Percentiles rank a stretch among this genome's conserved stretches.
phyloP scores from a whole-genome alignment of 2,797 vertebrate species.

The Xyrichtys novacula region DNA sequence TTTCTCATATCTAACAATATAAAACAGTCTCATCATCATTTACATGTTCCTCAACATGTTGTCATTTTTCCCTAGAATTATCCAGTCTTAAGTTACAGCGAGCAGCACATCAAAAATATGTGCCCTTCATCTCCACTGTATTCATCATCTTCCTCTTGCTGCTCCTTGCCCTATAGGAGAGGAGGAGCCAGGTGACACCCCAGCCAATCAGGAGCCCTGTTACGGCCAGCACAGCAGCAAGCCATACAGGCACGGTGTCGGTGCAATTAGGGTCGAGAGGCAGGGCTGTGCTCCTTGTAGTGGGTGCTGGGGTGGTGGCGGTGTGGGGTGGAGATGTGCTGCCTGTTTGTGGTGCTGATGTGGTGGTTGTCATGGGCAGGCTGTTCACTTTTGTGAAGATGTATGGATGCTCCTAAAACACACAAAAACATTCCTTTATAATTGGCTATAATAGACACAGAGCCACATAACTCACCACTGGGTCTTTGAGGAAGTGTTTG shows the following conservation, averaged over 20 bases:
- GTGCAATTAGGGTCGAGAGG: conserved; percentile 30
- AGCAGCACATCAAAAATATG: conserved; percentile 66
- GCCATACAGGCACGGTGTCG: conserved; percentile 81
- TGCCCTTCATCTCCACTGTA: conserved; percentile 46
- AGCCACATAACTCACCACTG: conserved; percentile 12
- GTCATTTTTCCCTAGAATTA: background rate
- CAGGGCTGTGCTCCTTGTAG: background rate
- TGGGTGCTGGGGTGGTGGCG: background rate
- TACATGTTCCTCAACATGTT: background rate
- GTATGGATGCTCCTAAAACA: conserved; percentile 89
- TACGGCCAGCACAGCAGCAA: conserved; percentile 80
- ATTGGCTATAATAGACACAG: background rate
- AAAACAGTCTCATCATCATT: background rate
- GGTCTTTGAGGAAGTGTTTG: background rate
- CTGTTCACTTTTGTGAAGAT: conserved; percentile 90
- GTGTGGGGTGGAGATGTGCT: conserved; percentile 1
- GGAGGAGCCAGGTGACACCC: conserved; percentile 67
- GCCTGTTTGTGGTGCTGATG: conserved; percentile 8
- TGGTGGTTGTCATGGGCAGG: conserved; percentile 14
- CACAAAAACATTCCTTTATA: conserved; percentile 10
- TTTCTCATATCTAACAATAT: background rate
- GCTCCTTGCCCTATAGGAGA: conserved; percentile 69
- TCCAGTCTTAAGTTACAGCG: conserved; percentile 7
- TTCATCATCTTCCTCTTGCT: background rate
- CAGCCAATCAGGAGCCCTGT: conserved; percentile 81